Conservation (phyloP, 1,140 invertebrate genomes). For the Laupala kohalensis region DNA sequence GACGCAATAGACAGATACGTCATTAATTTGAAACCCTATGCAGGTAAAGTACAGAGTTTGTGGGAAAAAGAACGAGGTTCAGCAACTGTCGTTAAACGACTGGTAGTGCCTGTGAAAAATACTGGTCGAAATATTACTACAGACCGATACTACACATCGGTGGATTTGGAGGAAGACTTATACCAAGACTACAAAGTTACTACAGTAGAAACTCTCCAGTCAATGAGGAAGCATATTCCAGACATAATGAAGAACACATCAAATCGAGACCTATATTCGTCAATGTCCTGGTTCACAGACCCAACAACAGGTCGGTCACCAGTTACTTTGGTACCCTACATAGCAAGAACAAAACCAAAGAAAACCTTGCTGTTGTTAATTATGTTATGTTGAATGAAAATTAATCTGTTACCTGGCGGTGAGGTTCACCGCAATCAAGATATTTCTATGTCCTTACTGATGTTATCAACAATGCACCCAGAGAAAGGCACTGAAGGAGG, state of each 20-base stretch:
- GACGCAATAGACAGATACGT: background rate
- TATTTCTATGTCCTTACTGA: no score
- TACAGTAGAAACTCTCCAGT: background rate
- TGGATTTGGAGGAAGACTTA: background rate
- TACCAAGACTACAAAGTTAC: background rate
- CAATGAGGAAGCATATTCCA: background rate
- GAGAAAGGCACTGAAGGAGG: no score
- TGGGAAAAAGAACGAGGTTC: background rate
- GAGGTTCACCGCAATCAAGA: no score
- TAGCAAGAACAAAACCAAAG: no score
- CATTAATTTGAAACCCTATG: background rate
- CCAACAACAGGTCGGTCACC: no score
- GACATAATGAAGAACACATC: background rate
- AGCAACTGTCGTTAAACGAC: background rate
- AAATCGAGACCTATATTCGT: background rate
- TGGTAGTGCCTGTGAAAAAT: background rate
- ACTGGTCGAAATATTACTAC: background rate
- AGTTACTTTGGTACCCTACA: no score
- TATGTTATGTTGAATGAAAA: no score
- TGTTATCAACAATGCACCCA: no score
- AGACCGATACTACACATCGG: background rate
- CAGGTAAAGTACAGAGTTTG: background rate
- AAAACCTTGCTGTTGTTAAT: no score
- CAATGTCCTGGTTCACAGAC: no score
- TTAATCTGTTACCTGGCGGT: no score